A percentile compares a stretch with the other conserved stretches of the same genome.
These are phyloP conservation scores for Parus major DNA, from an alignment of 2,113 vertebrate species.

Conservation along the genomic window DNA sequence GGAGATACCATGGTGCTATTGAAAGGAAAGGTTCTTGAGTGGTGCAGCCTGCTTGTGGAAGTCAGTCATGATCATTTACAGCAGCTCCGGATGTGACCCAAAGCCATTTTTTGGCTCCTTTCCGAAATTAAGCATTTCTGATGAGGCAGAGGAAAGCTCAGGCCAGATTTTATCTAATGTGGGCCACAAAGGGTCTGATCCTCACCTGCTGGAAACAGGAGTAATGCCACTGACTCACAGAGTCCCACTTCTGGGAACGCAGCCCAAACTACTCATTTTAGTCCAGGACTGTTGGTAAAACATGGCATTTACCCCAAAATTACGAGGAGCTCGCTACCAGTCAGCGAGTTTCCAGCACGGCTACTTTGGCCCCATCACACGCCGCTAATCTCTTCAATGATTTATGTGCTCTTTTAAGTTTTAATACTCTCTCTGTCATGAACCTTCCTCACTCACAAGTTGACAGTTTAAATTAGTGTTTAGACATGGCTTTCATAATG, in stretches of 20 bases:
- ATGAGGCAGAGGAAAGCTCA: not conserved
- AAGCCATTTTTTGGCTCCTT: conserved; percentile 11
- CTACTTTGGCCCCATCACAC: conserved; percentile 66
- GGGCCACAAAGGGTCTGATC: not conserved
- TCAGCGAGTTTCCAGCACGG: not conserved
- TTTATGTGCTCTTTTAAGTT: conserved; percentile 79
- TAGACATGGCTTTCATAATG: conserved; percentile 80
- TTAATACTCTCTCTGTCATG: conserved; percentile 77
- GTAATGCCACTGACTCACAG: not conserved
- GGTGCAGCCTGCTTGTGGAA: not conserved
- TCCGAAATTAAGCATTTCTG: not conserved
- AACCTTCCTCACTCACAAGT: conserved; percentile 73
- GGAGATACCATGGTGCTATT: rapidly evolving
- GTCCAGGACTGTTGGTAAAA: conserved; percentile 30
- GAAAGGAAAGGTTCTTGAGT: not conserved
- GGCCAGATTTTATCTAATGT: not conserved
- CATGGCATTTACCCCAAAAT: conserved; percentile 41
- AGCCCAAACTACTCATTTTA: not conserved
- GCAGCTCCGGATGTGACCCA: not conserved
- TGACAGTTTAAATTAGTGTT: conserved; percentile 82
- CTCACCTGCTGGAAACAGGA: conserved; percentile 27
- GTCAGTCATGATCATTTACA: not conserved
- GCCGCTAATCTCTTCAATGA: conserved; percentile 75
- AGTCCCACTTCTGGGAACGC: not conserved
- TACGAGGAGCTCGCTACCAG: conserved; percentile 4